Percentiles rank a stretch among this genome's conserved stretches.
These are phyloP conservation scores for Canis aureus DNA, from an alignment of 2,113 vertebrate genomes.

Conservation along the genomic window DNA sequence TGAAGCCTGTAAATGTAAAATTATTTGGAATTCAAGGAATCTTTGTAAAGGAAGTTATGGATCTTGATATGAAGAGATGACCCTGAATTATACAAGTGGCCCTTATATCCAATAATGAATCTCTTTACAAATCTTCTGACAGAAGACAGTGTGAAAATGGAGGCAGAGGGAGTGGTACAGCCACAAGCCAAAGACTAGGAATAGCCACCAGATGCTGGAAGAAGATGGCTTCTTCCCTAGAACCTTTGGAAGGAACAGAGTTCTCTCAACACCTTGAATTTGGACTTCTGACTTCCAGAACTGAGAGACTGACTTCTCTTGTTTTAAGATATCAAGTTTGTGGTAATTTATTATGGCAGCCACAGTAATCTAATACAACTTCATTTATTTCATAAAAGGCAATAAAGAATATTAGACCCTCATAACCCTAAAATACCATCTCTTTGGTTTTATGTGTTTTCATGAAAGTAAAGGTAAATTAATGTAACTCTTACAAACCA, in stretches of 20 bases:
- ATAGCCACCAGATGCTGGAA: neutral
- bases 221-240: neutral
- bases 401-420: neutral
- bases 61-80: neutral
- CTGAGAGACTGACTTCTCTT: neutral
- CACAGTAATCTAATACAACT: neutral
- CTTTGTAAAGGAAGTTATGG: neutral
- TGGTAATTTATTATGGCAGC: neutral
- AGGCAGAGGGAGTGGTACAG: neutral
- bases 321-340: neutral
- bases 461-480: neutral
- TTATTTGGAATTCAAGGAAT: neutral
- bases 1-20: neutral
- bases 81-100: neutral
- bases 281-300: neutral
- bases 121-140: neutral
- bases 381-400: neutral
- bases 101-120: neutral
- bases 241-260: rapidly evolving
- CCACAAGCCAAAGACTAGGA: neutral
- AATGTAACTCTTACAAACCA: neutral
- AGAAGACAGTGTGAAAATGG: neutral
- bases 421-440: neutral
- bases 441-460: neutral
- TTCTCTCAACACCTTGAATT: neutral